Conservation (phyloP, 2,797 vertebrate species). For the Schizopygopsis malacanthus region DNA sequence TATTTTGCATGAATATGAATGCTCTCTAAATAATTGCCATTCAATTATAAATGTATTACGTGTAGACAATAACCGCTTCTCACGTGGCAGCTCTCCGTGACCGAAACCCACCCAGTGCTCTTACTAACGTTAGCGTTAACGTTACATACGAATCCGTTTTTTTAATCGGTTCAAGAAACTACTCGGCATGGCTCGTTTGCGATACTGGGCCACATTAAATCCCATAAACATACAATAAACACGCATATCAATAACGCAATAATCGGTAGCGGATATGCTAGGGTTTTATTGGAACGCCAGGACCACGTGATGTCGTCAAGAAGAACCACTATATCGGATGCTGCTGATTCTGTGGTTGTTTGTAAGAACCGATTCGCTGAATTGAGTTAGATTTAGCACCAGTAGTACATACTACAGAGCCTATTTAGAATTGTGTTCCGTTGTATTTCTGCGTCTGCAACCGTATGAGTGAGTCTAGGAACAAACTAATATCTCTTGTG, state of each 20-base stretch:
- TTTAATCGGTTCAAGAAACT: neutral
- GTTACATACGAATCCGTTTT: neutral
- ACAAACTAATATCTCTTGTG: neutral
- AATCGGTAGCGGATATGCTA: neutral
- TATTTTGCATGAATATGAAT: neutral
- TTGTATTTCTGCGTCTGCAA: neutral
- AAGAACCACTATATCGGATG: neutral
- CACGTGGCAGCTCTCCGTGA: conserved; percentile 42
- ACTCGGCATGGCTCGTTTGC: neutral
- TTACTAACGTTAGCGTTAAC: neutral
- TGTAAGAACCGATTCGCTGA: neutral
- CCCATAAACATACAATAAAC: too few species aligned
- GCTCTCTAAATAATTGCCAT: neutral
- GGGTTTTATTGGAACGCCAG: neutral
- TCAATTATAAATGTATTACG: neutral
- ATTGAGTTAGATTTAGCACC: neutral
- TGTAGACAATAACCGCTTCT: neutral
- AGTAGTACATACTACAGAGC: too few species aligned
- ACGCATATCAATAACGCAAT: neutral
- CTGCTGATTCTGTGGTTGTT: neutral
- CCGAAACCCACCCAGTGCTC: neutral
- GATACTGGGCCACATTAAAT: neutral
- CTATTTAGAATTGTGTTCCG: fast-evolving
- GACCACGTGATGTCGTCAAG: conserved; percentile 7
- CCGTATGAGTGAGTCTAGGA: neutral